These are phyloP conservation scores for Chiropotes sagulatus DNA, from an alignment of 2,797 vertebrate genomes.

Conservation along the genomic window DNA sequence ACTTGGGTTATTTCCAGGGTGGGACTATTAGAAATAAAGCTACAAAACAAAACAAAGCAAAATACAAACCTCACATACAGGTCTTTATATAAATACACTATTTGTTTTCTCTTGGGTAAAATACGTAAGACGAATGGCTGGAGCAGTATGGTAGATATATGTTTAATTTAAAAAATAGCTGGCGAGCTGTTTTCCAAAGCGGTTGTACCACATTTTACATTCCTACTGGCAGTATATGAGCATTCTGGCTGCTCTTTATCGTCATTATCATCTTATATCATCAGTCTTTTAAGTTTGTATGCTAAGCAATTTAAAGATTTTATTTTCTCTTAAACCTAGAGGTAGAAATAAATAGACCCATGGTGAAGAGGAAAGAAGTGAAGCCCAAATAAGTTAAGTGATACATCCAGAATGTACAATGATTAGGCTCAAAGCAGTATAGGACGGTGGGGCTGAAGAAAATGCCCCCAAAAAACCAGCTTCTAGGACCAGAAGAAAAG, in stretches of 20 bases:
- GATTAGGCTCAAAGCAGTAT: background rate
- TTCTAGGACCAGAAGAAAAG: background rate
- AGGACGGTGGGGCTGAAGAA: background rate
- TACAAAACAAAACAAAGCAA: no score
- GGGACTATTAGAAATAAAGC: background rate
- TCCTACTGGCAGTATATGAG: background rate
- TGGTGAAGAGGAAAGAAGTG: background rate
- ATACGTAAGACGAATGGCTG: background rate
- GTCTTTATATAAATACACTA: background rate
- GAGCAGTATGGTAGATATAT: background rate
- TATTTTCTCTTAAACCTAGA: background rate
- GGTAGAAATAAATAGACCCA: background rate
- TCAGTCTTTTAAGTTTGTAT: background rate
- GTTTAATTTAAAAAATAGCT: background rate
- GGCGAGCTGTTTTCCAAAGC: background rate
- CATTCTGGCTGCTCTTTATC: background rate
- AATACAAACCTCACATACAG: background rate
- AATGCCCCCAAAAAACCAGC: background rate
- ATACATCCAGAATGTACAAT: background rate
- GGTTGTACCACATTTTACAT: no score
- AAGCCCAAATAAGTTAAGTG: background rate
- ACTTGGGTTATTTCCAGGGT: background rate
- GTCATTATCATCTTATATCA: background rate
- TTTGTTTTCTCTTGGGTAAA: background rate
- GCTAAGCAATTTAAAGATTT: background rate